Conservation (phyloP, 2,888 invertebrate species). For the Epinotia demarniana region DNA sequence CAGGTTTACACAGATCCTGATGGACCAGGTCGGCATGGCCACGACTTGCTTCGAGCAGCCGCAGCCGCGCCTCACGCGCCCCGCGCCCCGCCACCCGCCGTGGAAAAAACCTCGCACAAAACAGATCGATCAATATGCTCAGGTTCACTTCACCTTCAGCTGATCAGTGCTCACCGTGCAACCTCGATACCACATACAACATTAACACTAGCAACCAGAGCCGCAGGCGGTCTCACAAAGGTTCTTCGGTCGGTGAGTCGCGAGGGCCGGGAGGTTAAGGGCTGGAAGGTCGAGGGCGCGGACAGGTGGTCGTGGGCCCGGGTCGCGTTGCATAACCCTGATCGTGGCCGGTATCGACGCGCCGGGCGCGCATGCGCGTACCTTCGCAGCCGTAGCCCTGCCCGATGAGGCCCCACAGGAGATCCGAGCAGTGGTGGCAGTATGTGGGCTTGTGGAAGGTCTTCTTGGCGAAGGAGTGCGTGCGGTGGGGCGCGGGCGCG, state of each 20-base stretch:
- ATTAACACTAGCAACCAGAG: constrained; percentile 8
- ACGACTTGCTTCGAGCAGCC: constrained; percentile 44
- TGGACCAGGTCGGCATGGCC: constrained; percentile 18
- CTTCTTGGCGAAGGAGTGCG: constrained; percentile 99
- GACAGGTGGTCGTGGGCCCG: constrained; percentile 62
- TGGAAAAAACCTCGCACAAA: constrained; percentile 75
- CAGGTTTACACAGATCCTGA: neutral
- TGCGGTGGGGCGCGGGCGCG: constrained; percentile 86
- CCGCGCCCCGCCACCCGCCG: constrained; percentile 65
- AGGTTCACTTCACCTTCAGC: constrained; percentile 55
- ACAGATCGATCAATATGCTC: constrained; percentile 78
- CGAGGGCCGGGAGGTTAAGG: constrained; percentile 46
- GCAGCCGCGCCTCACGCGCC: constrained; percentile 53
- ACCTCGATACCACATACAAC: constrained; percentile 22
- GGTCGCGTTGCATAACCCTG: constrained; percentile 73
- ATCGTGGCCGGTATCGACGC: constrained; percentile 79
- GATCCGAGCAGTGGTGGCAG: constrained; percentile 99
- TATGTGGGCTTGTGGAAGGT: constrained; percentile 99
- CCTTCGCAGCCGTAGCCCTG: constrained; percentile 99
- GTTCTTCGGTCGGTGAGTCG: constrained; percentile 20
- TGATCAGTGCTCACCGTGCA: constrained; percentile 34
- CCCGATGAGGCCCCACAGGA: constrained; percentile 99
- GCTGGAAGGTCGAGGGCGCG: constrained; percentile 62
- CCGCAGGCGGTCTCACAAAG: constrained; percentile 3
- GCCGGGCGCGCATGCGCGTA: constrained; percentile 85